Percentiles rank a stretch among this genome's conserved stretches.
Evolutionary conservation across 1,140 invertebrate genomes (phyloP).

Genomic region (Hycleus cichorii): DNA sequence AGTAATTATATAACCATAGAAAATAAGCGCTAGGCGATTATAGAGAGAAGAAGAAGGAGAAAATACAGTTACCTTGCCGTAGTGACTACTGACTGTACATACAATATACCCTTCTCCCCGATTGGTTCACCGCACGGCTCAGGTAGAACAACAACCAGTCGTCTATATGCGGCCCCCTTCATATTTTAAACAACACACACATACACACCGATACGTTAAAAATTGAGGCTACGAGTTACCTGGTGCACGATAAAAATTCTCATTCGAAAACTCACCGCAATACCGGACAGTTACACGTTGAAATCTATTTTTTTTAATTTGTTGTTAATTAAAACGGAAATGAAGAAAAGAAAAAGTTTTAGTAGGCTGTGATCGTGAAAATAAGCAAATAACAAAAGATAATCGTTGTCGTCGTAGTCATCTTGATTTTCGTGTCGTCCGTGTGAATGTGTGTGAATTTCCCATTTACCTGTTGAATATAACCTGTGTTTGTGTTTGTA

Average conservation of each 20-base stretch:
- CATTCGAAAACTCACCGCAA: slow-evolving; percentile 21
- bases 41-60: too few relatives aligned
- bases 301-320: neutral
- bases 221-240: slow-evolving; percentile 29
- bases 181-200: neutral
- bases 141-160: slow-evolving; percentile 37
- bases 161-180: slow-evolving; percentile 24
- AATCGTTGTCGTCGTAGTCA: too few relatives aligned
- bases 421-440: too few relatives aligned
- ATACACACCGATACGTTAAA: slow-evolving; percentile 15
- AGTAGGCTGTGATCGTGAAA: too few relatives aligned
- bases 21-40: slow-evolving; percentile 19
- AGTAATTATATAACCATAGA: slow-evolving; percentile 37
- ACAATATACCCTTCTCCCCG: slow-evolving; percentile 21
- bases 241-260: slow-evolving; percentile 19
- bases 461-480: too few relatives aligned
- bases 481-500: too few relatives aligned
- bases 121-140: slow-evolving; percentile 27
- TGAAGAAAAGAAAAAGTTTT: too few relatives aligned
- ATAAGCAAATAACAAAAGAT: too few relatives aligned
- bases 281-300: slow-evolving; percentile 13
- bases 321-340: too few relatives aligned
- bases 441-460: too few relatives aligned
- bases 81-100: slow-evolving; percentile 22
- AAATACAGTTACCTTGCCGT: slow-evolving; percentile 35